Conservation (phyloP, 2,797 vertebrate genomes). For the Sardinella longiceps region DNA sequence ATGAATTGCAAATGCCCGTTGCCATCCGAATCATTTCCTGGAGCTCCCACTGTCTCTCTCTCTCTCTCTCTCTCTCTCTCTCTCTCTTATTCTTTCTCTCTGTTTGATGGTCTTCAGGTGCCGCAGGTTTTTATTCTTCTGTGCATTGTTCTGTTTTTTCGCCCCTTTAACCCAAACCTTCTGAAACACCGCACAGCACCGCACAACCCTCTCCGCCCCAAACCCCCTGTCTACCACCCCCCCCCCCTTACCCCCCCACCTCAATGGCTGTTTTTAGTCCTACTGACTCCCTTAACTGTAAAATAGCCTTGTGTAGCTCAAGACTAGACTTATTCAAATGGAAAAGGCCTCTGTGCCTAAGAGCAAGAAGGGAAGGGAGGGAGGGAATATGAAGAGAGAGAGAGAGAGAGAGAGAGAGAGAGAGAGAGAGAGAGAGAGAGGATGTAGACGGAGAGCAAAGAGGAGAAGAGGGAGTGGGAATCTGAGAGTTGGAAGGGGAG, state of each 20-base stretch:
- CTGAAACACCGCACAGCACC: background rate
- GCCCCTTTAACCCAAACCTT: background rate
- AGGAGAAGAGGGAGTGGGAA: background rate
- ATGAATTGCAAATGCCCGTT: conserved; percentile 40
- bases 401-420: background rate
- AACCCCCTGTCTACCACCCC: background rate
- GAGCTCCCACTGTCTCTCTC: background rate
- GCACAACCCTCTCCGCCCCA: no score
- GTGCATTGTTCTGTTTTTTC: conserved; percentile 5
- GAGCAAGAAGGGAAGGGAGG: background rate
- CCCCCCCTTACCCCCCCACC: no score
- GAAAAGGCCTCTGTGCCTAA: background rate
- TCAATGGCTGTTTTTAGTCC: background rate
- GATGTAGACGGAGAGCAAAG: background rate
- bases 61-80: background rate
- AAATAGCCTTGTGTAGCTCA: background rate
- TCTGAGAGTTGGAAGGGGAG: background rate
- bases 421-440: background rate
- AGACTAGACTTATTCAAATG: background rate
- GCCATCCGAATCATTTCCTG: background rate
- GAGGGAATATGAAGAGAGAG: background rate
- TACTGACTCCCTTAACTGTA: background rate
- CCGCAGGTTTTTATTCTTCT: background rate
- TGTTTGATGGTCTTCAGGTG: conserved; percentile 8
- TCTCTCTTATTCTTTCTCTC: background rate